Evolutionary conservation across 2,888 invertebrate genomes (phyloP), one percentile per base, ranked within the genome.

Genomic region (Cetonia aurata): DNA sequence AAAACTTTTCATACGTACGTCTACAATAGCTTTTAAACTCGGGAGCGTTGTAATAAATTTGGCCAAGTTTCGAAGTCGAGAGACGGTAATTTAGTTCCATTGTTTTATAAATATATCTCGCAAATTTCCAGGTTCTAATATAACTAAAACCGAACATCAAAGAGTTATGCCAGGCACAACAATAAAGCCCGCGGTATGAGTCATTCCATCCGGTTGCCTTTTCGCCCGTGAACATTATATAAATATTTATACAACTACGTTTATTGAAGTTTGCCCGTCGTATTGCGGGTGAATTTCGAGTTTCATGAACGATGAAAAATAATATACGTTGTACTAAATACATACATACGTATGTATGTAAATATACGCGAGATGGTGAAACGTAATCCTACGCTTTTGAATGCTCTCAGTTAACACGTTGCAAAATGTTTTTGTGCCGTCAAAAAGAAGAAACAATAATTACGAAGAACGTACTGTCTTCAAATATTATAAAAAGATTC

Each of bases 1-100:
- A 55, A 55, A 67, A 67, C 44, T 44, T 67, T 42, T 55, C 67
- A 37, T 66, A 72, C 33, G n/a, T n/a, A 37, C 75, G 70, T 72
- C 72, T 72, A 70, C 62, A 60, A 72, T 52, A 41, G 62, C 76
- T 72, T 75, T 75, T 71, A 69, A 67, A 41, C 67, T 62, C 66
- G 65, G 41, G 71, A 68, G 67, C 71, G 65, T 60, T 67, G 69
- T 75, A 77, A 77, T 77, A 75, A 77, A 76, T 77, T 76, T 76
- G 72, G 50, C 72, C 72, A 74, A 77, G 74, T 75, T 75, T 71
- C 68, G 59, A 68, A 62, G 56, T 69, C 74, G 53, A 59, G 70
- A 72, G 71, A 73, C 55, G 69, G 71, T 73, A 72, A 75, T 74
- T 75, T 75, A 75, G 56, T 70, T 66, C 70, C 70, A 66, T 70